Conservation (phyloP, 2,113 vertebrate species). For the Pomatostomus ruficeps region DNA sequence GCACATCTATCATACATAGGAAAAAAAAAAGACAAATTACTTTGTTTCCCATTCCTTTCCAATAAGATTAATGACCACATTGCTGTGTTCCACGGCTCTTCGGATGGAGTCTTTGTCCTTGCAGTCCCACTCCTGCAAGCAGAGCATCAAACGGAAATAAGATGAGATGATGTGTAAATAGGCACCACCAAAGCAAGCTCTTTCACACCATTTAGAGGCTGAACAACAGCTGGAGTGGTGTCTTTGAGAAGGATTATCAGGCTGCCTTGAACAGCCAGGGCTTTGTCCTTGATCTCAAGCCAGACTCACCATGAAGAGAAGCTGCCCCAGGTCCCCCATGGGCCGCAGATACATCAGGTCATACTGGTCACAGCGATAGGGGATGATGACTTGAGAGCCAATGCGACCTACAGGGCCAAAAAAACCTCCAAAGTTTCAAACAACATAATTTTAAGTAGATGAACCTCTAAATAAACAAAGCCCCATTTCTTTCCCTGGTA, state of each 20-base stretch:
- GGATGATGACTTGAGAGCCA: constrained; percentile 89
- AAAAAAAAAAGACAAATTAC: constrained; percentile 64
- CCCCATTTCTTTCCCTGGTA: background rate
- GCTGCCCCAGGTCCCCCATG: constrained; percentile 95
- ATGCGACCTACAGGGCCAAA: constrained; percentile 77
- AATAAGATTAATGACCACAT: constrained; percentile 93
- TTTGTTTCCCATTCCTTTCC: constrained; percentile 93
- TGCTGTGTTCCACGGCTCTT: constrained; percentile 84
- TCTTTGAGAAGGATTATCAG: background rate
- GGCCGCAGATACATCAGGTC: constrained; percentile 87
- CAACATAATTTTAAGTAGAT: background rate
- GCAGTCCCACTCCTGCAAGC: constrained; percentile 85
- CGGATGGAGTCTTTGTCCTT: constrained; percentile 84
- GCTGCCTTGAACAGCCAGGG: background rate
- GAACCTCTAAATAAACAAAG: background rate
- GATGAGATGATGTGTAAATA: background rate
- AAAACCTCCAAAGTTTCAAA: background rate
- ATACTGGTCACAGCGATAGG: constrained; percentile 89
- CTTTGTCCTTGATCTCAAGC: background rate
- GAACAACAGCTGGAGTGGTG: background rate
- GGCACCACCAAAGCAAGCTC: background rate
- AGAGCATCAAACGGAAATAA: background rate
- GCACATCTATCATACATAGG: background rate
- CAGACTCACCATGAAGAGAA: constrained; percentile 86
- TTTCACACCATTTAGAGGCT: background rate